Conservation (phyloP, 2,113 vertebrate species). For the Phocoena sinus region DNA sequence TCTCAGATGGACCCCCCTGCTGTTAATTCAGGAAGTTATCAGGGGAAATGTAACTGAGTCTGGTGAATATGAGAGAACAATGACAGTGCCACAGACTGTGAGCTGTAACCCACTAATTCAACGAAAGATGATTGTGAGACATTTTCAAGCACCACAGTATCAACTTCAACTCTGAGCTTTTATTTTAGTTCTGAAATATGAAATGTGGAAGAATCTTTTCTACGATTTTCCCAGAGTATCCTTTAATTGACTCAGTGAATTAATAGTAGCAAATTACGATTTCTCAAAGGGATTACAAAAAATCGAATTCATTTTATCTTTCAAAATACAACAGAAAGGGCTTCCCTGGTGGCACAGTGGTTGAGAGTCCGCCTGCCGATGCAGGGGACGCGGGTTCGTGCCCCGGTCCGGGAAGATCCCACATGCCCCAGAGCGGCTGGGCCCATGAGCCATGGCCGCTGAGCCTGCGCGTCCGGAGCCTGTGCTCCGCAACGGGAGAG, state of each 20-base stretch:
- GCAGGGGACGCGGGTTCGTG: no score
- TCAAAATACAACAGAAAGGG: constrained; percentile 10
- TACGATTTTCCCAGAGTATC: background rate
- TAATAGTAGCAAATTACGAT: constrained; percentile 24
- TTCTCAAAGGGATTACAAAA: constrained; percentile 1
- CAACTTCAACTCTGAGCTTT: background rate
- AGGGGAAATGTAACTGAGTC: background rate
- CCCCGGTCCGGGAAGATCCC: no score
- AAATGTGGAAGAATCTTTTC: background rate
- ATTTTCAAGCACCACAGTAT: background rate
- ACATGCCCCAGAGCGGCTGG: no score
- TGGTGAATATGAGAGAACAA: background rate
- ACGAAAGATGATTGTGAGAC: background rate
- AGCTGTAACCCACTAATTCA: background rate
- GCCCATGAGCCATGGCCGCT: no score
- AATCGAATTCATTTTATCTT: constrained; percentile 31
- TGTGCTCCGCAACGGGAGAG: no score
- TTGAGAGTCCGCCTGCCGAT: no score
- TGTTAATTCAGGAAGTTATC: background rate
- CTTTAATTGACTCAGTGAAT: constrained; percentile 36
- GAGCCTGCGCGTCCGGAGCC: no score
- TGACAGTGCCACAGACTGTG: background rate
- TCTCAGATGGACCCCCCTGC: background rate
- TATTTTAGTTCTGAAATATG: constrained; percentile 23
- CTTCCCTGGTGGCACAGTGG: no score